These are phyloP conservation scores for Neosilurus hyrtlii DNA, from an alignment of 2,797 vertebrate species.

Conservation along the genomic window DNA sequence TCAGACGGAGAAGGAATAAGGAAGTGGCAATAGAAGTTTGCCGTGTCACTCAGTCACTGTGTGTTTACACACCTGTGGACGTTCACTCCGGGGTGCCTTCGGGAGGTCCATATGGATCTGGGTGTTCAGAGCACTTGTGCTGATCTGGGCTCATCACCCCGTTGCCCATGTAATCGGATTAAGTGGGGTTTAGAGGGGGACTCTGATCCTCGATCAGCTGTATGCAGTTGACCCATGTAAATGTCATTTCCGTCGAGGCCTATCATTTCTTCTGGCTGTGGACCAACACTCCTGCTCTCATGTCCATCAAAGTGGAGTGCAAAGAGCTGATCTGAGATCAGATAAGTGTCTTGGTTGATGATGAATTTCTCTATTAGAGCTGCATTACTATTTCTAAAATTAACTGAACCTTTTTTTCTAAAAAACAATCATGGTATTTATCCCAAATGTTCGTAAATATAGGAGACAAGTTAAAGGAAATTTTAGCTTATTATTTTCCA, in stretches of 20 bases:
- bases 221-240: background rate
- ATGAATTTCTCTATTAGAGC: too few species aligned
- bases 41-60: conserved; percentile 34
- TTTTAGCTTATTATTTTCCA: too few species aligned
- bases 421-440: background rate
- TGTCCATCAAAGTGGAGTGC: background rate
- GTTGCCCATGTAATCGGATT: conserved; percentile 35
- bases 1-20: background rate
- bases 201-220: conserved; percentile 33
- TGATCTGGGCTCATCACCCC: conserved; percentile 36
- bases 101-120: conserved; percentile 39
- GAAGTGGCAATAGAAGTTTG: background rate
- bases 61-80: conserved; percentile 55
- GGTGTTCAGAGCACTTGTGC: conserved; percentile 6
- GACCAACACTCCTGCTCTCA: background rate
- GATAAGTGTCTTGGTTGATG: background rate
- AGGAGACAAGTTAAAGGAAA: background rate
- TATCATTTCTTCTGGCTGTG: conserved; percentile 21
- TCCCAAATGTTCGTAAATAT: background rate
- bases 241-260: background rate
- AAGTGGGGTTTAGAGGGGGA: background rate
- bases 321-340: conserved; percentile 6
- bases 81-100: conserved; percentile 25
- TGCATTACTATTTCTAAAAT: background rate
- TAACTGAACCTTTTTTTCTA: background rate